These are phyloP conservation scores for Holacanthus passer DNA, from an alignment of 2,113 vertebrate species.

Conservation along the genomic window DNA sequence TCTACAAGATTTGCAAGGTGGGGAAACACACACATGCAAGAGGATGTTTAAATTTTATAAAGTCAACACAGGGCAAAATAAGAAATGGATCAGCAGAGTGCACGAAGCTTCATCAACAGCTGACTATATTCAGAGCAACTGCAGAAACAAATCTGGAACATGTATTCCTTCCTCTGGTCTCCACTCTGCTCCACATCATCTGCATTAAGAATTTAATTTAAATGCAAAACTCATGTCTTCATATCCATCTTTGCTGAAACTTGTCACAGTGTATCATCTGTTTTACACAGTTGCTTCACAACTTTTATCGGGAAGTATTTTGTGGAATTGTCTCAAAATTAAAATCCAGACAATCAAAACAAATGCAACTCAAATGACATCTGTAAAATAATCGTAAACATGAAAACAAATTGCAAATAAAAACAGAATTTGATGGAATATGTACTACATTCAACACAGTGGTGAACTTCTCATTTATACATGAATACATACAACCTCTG, in stretches of 20 bases:
- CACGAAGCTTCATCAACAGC: slow-evolving; percentile 20
- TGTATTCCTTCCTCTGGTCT: neutral
- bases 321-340: neutral
- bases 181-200: neutral
- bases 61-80: neutral
- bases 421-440: neutral
- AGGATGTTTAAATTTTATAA: neutral
- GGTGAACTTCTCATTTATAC: no score
- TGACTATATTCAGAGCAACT: slow-evolving; percentile 3
- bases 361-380: neutral
- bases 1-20: slow-evolving; percentile 99
- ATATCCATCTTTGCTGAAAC: neutral
- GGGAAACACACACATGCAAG: neutral
- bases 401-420: neutral
- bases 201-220: neutral
- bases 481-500: neutral
- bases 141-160: slow-evolving; percentile 1
- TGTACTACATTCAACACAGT: neutral
- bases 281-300: no score
- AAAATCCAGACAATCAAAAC: neutral
- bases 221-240: neutral
- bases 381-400: neutral
- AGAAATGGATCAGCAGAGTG: neutral
- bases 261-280: neutral
- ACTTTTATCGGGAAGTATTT: no score